Evolutionary conservation across 2,113 vertebrate species (phyloP).

Genomic region (Ovibos moschatus): DNA sequence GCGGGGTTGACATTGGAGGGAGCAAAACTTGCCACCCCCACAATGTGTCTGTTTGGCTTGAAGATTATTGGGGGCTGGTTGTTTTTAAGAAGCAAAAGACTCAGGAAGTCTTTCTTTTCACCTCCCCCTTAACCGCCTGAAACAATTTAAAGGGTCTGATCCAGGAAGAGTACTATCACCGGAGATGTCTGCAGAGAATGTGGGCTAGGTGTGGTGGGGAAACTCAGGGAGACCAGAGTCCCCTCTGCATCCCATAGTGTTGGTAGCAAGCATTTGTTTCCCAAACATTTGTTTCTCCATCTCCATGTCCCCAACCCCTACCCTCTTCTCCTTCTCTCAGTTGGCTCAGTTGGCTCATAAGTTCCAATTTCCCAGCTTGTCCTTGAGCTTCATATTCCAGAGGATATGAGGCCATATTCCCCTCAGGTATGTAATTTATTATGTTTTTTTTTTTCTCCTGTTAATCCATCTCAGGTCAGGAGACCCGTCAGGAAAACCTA

Average conservation of each 20-base stretch:
- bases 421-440: background rate
- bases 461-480: background rate
- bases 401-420: background rate
- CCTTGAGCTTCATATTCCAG: background rate
- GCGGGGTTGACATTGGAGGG: background rate
- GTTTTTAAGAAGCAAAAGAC: background rate
- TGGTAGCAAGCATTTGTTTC: background rate
- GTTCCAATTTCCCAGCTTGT: background rate
- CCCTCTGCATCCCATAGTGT: background rate
- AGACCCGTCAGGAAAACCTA: background rate
- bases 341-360: background rate
- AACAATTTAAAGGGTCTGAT: background rate
- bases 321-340: background rate
- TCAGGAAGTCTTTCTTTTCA: background rate
- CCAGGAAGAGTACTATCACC: background rate
- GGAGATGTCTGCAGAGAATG: background rate
- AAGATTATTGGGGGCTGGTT: background rate
- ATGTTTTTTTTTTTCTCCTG: background rate
- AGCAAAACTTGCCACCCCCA: background rate
- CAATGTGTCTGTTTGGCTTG: background rate
- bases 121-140: background rate
- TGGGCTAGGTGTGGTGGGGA: background rate
- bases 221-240: background rate
- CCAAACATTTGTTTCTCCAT: background rate
- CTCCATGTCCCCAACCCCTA: background rate